Evolutionary conservation across 2,113 vertebrate species (phyloP).

Genomic region (Zosterops borbonicus): DNA sequence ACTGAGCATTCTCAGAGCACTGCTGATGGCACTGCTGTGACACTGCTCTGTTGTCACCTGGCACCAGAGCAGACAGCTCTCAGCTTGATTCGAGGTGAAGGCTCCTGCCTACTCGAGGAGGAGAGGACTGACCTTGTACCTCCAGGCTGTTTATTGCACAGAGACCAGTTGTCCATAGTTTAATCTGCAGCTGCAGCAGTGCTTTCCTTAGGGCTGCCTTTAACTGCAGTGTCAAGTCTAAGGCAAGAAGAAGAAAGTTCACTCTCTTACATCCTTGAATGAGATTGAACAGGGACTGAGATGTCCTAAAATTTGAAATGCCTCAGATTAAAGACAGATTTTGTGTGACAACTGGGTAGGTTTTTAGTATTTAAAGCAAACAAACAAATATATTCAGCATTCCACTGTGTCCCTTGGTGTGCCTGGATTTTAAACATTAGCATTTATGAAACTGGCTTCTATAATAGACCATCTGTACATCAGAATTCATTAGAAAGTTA

Average conservation of each 20-base stretch:
- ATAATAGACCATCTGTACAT: not conserved
- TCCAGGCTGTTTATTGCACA: not conserved
- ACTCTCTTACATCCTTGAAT: not conserved
- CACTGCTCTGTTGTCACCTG: accelerated
- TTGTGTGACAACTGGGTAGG: not conserved
- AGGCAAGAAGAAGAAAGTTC: not conserved
- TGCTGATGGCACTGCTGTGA: not conserved
- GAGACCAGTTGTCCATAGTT: not conserved
- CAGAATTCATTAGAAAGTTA: not conserved
- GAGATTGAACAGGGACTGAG: not conserved
- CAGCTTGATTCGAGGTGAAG: not conserved
- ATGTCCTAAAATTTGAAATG: not conserved
- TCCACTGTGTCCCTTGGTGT: not conserved
- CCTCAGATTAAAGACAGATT: not conserved
- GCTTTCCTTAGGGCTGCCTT: not conserved
- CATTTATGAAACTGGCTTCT: not conserved
- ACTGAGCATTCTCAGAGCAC: not conserved
- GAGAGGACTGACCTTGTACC: not conserved
- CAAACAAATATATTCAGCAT: not conserved
- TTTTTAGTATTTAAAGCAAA: not conserved
- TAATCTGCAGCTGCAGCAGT: not conserved
- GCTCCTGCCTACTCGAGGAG: not conserved
- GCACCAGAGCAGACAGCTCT: not conserved
- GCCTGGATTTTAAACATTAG: not conserved
- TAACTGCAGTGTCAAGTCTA: not conserved